These are phyloP conservation scores for Agrochola lychnidis DNA, from an alignment of 2,888 invertebrate genomes.

Conservation along the genomic window DNA sequence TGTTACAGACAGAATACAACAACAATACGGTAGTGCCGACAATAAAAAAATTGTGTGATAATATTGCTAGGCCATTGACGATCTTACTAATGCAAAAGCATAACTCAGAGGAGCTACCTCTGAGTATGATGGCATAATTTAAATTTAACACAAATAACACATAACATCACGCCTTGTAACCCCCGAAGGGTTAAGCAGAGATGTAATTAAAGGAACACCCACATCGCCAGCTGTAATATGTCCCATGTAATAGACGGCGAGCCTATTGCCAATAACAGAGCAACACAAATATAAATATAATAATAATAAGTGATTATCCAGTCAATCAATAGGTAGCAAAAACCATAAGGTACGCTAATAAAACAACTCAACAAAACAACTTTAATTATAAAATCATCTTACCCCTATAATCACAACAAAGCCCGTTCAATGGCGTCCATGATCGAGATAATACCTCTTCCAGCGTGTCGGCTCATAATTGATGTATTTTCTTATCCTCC, in stretches of 20 bases:
- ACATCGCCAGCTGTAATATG: background rate
- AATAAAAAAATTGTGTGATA: background rate
- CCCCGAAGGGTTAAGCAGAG: background rate
- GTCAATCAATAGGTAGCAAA: background rate
- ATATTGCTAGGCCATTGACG: background rate
- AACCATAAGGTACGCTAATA: background rate
- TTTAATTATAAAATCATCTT: background rate
- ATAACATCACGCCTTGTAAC: background rate
- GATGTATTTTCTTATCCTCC: conserved; percentile 39
- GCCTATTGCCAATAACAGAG: fast-evolving
- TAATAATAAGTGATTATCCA: background rate
- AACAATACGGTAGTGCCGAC: background rate
- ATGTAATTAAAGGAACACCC: background rate
- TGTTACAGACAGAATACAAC: background rate
- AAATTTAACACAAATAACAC: background rate
- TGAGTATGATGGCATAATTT: background rate
- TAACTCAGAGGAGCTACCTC: background rate
- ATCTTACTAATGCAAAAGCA: background rate
- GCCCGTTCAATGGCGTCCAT: background rate
- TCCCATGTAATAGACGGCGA: background rate
- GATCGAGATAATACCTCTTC: conserved; percentile 7
- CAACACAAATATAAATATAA: background rate
- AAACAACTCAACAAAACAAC: background rate
- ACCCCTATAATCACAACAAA: conserved; percentile 5
- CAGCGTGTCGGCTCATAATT: conserved; percentile 39